phyloP scores from a whole-genome alignment of 2,888 invertebrate species.

The Ophioninae sp. region DNA sequence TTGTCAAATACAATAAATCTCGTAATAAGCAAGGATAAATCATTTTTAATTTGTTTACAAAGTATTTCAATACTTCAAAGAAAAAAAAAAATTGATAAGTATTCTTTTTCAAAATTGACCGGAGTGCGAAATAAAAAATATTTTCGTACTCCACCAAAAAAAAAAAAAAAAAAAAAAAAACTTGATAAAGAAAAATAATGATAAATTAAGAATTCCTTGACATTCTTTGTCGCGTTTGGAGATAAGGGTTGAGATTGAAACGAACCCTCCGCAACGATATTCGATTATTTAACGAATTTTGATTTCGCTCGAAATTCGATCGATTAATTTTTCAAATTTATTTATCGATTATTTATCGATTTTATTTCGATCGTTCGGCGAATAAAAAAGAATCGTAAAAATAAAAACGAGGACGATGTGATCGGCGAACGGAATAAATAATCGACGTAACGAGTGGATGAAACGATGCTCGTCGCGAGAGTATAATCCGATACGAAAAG shows the following conservation, averaged over 20 bases:
- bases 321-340: neutral
- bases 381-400: constrained; percentile 11
- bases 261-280: neutral
- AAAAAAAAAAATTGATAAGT: neutral
- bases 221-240: neutral
- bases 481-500: constrained; percentile 5
- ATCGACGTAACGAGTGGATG: constrained; percentile 9
- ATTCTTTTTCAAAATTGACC: neutral
- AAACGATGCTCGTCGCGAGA: constrained; percentile 45
- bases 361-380: constrained; percentile 5
- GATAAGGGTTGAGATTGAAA: no score
- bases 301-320: constrained; percentile 27
- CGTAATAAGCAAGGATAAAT: neutral
- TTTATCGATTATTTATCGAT: neutral
- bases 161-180: no score
- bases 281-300: neutral
- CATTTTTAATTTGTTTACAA: neutral
- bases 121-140: neutral
- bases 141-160: neutral
- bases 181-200: neutral
- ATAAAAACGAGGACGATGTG: constrained; percentile 4
- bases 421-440: neutral
- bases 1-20: neutral
- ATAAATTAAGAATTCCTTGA: neutral
- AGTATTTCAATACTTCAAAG: neutral